Conservation (phyloP, 2,888 invertebrate species). For the Apodemia zela region DNA sequence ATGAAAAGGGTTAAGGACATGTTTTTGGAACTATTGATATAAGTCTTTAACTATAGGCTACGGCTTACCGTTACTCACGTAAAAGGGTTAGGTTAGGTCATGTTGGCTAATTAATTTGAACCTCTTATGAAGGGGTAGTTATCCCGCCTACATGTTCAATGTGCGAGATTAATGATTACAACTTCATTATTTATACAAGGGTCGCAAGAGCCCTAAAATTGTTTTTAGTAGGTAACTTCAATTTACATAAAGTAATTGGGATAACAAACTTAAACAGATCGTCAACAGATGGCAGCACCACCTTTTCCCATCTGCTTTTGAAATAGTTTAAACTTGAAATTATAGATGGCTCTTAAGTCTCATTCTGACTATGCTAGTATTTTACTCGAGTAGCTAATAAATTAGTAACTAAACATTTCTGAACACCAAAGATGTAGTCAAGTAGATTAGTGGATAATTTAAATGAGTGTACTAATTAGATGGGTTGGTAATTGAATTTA, state of each 20-base stretch:
- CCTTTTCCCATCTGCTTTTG: too few relatives aligned
- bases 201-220: background rate
- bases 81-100: conserved; percentile 38
- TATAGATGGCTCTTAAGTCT: too few relatives aligned
- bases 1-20: conserved; percentile 1
- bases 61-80: conserved; percentile 24
- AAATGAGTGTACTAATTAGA: too few relatives aligned
- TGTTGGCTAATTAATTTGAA: conserved; percentile 38
- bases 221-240: background rate
- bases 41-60: conserved; percentile 26
- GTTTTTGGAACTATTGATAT: conserved; percentile 1
- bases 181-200: conserved; percentile 6
- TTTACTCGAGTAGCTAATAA: too few relatives aligned
- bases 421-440: too few relatives aligned
- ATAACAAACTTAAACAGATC: background rate
- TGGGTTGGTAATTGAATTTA: too few relatives aligned
- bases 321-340: too few relatives aligned
- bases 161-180: conserved; percentile 4
- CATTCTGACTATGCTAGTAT: too few relatives aligned
- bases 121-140: conserved; percentile 32
- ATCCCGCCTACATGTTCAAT: conserved; percentile 20
- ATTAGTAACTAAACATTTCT: too few relatives aligned
- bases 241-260: background rate
- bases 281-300: too few relatives aligned
- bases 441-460: too few relatives aligned